These are phyloP conservation scores for Actinia equina DNA, from an alignment of 64 coral and sea anemone species.

Conservation along the genomic window DNA sequence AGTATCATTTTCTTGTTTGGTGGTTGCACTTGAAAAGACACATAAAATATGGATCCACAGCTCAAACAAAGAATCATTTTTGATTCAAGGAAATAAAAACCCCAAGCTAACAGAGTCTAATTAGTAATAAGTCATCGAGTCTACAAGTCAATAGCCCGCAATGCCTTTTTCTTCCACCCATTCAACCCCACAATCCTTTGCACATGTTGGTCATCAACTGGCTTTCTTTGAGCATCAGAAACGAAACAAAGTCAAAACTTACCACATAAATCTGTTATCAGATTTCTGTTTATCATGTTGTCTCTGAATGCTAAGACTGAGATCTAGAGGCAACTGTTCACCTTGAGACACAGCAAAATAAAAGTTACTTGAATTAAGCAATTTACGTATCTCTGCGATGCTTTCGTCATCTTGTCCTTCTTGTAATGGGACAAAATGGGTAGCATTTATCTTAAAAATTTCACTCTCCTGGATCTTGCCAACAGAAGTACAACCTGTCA, in stretches of 20 bases:
- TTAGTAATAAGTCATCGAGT: no score
- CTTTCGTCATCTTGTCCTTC: conserved; percentile 69
- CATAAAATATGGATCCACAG: no score
- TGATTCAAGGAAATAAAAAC: no score
- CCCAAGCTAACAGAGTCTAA: no score
- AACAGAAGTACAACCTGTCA: conserved; percentile 87
- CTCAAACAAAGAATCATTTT: no score
- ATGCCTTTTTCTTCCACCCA: no score
- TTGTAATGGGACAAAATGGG: conserved; percentile 83
- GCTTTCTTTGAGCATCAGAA: no score
- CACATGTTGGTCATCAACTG: no score
- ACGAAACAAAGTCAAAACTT: neutral
- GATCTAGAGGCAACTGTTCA: conserved; percentile 61
- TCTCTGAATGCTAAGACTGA: conserved; percentile 83
- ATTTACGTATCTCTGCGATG: conserved; percentile 78
- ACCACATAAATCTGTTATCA: conserved; percentile 97
- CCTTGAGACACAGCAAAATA: conserved; percentile 80
- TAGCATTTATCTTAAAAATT: conserved; percentile 77
- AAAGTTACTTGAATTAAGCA: conserved; percentile 95
- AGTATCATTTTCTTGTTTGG: no score
- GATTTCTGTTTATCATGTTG: conserved; percentile 67
- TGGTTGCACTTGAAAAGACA: no score
- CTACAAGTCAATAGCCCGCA: no score
- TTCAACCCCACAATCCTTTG: no score
- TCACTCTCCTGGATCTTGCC: conserved; percentile 92